These are phyloP conservation scores for Limulus polyphemus DNA, from an alignment of 2,888 invertebrate genomes.

Conservation along the genomic window DNA sequence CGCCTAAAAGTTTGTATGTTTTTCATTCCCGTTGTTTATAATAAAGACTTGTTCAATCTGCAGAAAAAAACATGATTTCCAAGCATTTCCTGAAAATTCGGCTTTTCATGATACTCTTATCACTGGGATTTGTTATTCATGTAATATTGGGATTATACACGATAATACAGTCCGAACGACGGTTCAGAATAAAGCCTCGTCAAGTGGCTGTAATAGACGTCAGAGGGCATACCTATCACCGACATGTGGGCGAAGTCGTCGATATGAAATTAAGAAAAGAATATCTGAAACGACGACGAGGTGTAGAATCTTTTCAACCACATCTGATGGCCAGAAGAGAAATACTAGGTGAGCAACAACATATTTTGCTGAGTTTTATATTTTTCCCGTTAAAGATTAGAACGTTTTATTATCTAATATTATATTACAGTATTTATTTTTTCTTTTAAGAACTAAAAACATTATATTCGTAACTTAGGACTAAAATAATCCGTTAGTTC, in stretches of 20 bases:
- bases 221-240: not conserved
- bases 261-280: not conserved
- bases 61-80: too few relatives aligned
- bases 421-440: too few relatives aligned
- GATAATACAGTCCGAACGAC: not conserved
- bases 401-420: too few relatives aligned
- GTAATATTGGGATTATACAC: not conserved
- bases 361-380: too few relatives aligned
- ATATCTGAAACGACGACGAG: not conserved
- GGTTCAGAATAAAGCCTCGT: not conserved
- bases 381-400: too few relatives aligned
- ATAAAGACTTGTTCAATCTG: too few relatives aligned
- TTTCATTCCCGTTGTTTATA: too few relatives aligned
- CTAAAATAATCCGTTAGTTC: too few relatives aligned
- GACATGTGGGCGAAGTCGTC: not conserved
- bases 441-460: too few relatives aligned
- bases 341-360: not conserved
- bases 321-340: conserved; percentile 1
- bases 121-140: not conserved
- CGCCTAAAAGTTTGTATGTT: too few relatives aligned
- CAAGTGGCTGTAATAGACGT: not conserved
- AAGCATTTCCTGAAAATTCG: not conserved
- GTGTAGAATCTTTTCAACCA: not conserved
- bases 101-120: not conserved
- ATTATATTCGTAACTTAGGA: too few relatives aligned